Evolutionary conservation across 2,888 invertebrate species (phyloP), one percentile per base, ranked within the genome.

Genomic region (Acleris cristana): DNA sequence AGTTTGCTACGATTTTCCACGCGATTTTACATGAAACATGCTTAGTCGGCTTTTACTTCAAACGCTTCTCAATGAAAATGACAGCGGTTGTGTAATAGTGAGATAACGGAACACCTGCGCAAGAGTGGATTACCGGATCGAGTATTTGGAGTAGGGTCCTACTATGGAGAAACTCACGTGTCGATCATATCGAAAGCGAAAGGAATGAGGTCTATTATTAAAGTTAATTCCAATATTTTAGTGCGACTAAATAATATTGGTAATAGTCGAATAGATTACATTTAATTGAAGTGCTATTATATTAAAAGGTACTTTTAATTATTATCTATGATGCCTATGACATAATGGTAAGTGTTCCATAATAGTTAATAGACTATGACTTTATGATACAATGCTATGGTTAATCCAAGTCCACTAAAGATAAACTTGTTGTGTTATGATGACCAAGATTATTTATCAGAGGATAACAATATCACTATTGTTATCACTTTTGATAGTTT

Each of bases 41-140:
- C 34, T 2, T 34, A 34, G 34, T 34, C 34, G 34, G 34, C 34
- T 34, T 12, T 34, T 34, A 34, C 34, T 40, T 40, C 4, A 10
- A 40, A 40, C 14, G 48, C 48, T 16, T 2, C 18, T 48, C 16
- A 48, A 48, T 48, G 18, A 48, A 48, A 48, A 48, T 44, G 64
- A 48, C 19, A 55, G 21, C 30, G 26, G 18, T 60, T 65, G 60
- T 49, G 65, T 59, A 34, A 59, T 23, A n/a, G 48, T 34, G 53
- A 54, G 59, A 55, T 54, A 65, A 55, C 59, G 19, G 40, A 48
- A 55, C 65, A 60, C 65, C 60, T 65, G 65, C 65, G 59, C 59
- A 7, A 10, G 65, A 65, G 65, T 40, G 54, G 54, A 59, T 65
- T 59, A 54, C 57, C 55, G 34, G 57, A 12, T 40, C 40, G 40